A percentile compares a stretch with the other conserved stretches of the same genome.
Evolutionary conservation across 2,888 invertebrate species (phyloP).

Genomic region (Cactoblastis cactorum): DNA sequence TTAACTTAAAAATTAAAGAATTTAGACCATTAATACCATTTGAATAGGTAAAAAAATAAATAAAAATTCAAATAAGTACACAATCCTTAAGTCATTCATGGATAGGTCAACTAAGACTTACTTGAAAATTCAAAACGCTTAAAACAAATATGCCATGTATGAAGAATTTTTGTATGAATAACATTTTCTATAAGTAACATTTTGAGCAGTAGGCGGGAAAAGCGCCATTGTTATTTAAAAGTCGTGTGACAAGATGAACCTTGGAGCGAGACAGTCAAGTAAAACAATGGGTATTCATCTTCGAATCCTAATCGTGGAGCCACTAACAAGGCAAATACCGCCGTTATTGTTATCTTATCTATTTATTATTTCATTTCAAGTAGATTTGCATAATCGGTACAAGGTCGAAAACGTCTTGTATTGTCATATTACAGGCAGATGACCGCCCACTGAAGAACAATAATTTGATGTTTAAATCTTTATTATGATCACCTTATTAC

Average conservation of each 20-base stretch:
- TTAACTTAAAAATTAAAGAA: too few relatives aligned
- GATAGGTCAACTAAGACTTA: neutral
- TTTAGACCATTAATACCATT: too few relatives aligned
- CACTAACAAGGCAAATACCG: slow-evolving; percentile 33
- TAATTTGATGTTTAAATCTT: neutral
- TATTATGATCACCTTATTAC: neutral
- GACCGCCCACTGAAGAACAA: slow-evolving; percentile 2
- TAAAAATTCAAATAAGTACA: neutral
- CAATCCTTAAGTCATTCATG: neutral
- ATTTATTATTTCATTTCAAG: slow-evolving; percentile 34
- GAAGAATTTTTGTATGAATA: neutral
- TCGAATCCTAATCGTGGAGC: slow-evolving; percentile 28
- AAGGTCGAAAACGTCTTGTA: slow-evolving; percentile 17
- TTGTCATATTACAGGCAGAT: slow-evolving; percentile 5
- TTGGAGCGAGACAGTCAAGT: slow-evolving; percentile 5
- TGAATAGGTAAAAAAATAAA: neutral
- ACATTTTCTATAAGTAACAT: slow-evolving; percentile 2
- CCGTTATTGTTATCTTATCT: slow-evolving; percentile 40
- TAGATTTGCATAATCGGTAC: slow-evolving; percentile 24
- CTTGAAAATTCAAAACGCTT: neutral
- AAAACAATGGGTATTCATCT: slow-evolving; percentile 18
- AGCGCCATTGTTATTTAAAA: slow-evolving; percentile 11
- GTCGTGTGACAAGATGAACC: slow-evolving; percentile 12
- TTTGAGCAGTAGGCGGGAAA: slow-evolving; percentile 10
- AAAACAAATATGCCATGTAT: neutral